Percentiles rank a stretch among this genome's conserved stretches.
Conservation (phyloP, 2,113 vertebrate species). For the Solea solea region DNA sequence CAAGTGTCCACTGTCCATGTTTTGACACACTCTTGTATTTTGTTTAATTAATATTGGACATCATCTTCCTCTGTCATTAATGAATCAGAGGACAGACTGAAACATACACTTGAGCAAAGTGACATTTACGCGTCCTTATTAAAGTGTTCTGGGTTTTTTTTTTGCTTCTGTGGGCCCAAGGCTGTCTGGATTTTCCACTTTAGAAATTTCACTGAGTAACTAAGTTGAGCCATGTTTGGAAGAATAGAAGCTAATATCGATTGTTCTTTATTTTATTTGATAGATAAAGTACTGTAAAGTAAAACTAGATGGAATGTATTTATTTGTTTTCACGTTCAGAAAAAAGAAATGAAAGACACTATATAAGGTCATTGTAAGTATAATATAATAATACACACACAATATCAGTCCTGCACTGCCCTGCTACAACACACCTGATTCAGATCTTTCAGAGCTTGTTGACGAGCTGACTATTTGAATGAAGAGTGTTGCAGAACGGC, state of each 20-base stretch:
- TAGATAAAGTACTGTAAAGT: too few relatives aligned
- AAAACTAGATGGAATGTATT: too few relatives aligned
- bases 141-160: not conserved
- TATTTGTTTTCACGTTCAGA: too few relatives aligned
- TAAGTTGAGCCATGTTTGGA: not conserved
- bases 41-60: not conserved
- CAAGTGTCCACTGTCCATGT: not conserved
- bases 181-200: not conserved
- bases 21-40: not conserved
- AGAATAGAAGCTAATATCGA: not conserved
- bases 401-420: too few relatives aligned
- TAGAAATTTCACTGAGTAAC: not conserved
- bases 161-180: not conserved
- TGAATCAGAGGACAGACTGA: not conserved
- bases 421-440: too few relatives aligned
- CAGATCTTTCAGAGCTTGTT: too few relatives aligned
- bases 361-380: too few relatives aligned
- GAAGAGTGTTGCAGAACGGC: too few relatives aligned
- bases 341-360: too few relatives aligned
- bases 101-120: slow-evolving; percentile 8
- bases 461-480: too few relatives aligned
- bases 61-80: not conserved
- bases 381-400: too few relatives aligned
- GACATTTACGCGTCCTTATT: slow-evolving; percentile 21
- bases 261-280: not conserved